Base-by-base conservation (phyloP, 2,888 invertebrate genomes). In the Pimpla rufipes region DNA sequence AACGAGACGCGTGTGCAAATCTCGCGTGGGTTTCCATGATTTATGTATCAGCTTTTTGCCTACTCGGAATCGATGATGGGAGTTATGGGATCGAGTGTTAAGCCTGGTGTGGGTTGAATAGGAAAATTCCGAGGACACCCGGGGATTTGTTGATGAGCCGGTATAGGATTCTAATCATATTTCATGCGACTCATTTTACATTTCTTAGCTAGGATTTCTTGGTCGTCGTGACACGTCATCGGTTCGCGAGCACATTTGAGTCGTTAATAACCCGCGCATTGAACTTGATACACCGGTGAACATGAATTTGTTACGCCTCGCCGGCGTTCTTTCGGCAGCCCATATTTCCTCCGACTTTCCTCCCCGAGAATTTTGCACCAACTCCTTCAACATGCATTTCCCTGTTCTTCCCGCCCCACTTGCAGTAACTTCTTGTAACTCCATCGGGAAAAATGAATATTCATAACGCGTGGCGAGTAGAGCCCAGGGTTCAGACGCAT, bases 361-460 rank as follows among this genome's bases (percentile, higher is more conserved):
- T 62, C 62, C 8, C 16, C 40, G 29, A 37, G 37, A 68, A 18
- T 68, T 79, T 68, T 40, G 13, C 57, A 3, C 16, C 47, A n/a
- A n/a, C 59, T 68, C 40, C 13, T 45, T 55, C 55, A 7, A 70
- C 35, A 68, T 80, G 42, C 40, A 68, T 74, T 74, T 50, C 37
- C 21, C 62, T 55, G 66, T 45, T 70, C 52, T 68, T 70, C 37
- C 50, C 40, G n/a, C 10, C 50, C 13, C 50, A 16, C 62, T 11
- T 35, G 18, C 16, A 10, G 37, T 10, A 50, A 42, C 42, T 62
- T 55, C n/a, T 52, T 64, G 13, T n/a, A 64, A 52, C 75, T 64
- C 40, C 16, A 73, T 79, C 52, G 68, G 50, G 16, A 68, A 52
- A 35, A 68, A 80, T 75, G 75, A 75, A 75, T 75, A 80, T 80